Percentiles rank a stretch among this genome's conserved stretches.
These are phyloP conservation scores for Euthynnus affinis DNA, from an alignment of 2,797 vertebrate genomes.

Conservation along the genomic window DNA sequence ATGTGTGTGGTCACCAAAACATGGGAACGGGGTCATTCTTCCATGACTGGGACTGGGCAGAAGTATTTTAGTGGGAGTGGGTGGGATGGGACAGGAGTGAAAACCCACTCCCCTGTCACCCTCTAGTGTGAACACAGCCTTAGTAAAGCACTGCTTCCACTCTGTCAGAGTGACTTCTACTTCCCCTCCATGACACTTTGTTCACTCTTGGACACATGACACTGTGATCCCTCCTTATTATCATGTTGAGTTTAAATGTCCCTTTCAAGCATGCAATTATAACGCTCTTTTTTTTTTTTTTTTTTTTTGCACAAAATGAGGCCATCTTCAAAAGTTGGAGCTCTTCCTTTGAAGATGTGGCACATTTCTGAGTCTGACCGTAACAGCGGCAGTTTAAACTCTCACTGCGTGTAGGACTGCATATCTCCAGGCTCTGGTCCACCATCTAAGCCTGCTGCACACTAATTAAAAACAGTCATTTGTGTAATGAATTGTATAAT, in stretches of 20 bases:
- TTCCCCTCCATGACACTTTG: neutral
- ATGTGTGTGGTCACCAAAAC: too few relatives aligned
- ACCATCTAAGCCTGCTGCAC: constrained; percentile 41
- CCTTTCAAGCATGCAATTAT: neutral
- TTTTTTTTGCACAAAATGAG: constrained; percentile 20
- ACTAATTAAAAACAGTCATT: constrained; percentile 61
- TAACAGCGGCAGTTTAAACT: constrained; percentile 12
- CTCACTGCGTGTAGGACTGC: neutral
- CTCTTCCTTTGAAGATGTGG: constrained; percentile 42
- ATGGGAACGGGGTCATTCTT: too few relatives aligned
- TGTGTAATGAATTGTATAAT: constrained; percentile 46
- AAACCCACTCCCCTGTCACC: too few relatives aligned
- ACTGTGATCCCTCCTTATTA: neutral
- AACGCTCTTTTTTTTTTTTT: too few relatives aligned
- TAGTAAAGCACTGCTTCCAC: neutral
- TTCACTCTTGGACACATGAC: neutral
- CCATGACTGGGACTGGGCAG: too few relatives aligned
- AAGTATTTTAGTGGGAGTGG: too few relatives aligned
- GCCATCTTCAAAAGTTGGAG: neutral
- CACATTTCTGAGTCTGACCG: constrained; percentile 9
- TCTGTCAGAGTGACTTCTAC: neutral
- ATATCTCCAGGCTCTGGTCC: constrained; percentile 26
- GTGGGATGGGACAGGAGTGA: too few relatives aligned
- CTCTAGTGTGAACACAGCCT: neutral
- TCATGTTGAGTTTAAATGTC: neutral